A percentile compares a stretch with the other conserved stretches of the same genome.
These are phyloP conservation scores for Triplophysa yarkandensis DNA, from an alignment of 2,797 vertebrate species.

Conservation along the genomic window DNA sequence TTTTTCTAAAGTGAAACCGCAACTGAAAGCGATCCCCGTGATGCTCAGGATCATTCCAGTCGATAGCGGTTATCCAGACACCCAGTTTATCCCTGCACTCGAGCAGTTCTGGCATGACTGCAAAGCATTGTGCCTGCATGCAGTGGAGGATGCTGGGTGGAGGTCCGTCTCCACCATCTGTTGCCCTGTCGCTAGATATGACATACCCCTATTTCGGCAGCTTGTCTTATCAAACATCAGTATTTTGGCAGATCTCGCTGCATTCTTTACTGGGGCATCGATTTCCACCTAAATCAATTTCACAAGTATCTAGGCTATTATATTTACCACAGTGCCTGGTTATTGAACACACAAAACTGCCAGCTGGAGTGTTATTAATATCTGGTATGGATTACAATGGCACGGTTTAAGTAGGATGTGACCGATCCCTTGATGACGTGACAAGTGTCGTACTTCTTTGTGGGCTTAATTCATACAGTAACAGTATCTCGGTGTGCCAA, in stretches of 20 bases:
- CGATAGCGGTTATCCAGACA: background rate
- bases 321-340: constrained; percentile 29
- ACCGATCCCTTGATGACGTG: background rate
- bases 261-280: constrained; percentile 22
- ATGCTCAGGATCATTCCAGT: background rate
- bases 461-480: constrained; percentile 17
- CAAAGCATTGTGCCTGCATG: constrained; percentile 60
- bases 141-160: constrained; percentile 68
- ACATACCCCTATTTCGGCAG: constrained; percentile 48
- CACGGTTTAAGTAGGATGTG: background rate
- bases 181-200: constrained; percentile 68
- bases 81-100: constrained; percentile 61
- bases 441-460: background rate
- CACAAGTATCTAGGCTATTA: constrained; percentile 1
- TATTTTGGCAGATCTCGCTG: constrained; percentile 44
- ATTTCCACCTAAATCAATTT: constrained; percentile 24
- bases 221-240: constrained; percentile 35
- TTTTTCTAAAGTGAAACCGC: background rate
- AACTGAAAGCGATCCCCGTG: background rate
- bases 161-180: constrained; percentile 79
- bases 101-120: constrained; percentile 68
- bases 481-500: constrained; percentile 5
- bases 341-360: constrained; percentile 23
- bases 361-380: constrained; percentile 23
- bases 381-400: background rate